Conservation (phyloP, 2,797 vertebrate species). For the Dipus sagitta region DNA sequence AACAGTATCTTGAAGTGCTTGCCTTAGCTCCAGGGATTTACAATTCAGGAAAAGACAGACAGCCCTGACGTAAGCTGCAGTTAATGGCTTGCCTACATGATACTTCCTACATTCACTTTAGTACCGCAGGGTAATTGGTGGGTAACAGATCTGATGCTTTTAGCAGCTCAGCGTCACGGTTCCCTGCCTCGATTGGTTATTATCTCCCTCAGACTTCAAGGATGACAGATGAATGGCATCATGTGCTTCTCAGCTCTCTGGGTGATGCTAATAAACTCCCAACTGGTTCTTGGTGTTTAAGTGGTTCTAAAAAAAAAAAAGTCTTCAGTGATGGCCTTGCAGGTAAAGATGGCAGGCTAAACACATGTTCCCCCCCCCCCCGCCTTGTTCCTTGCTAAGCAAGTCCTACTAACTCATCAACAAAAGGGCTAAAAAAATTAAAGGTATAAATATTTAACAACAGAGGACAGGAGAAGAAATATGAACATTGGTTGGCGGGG, state of each 20-base stretch:
- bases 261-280: neutral
- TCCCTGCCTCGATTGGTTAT: neutral
- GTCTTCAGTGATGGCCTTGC: neutral
- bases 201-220: slow-evolving; percentile 16
- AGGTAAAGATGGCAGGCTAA: neutral
- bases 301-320: neutral
- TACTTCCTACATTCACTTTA: slow-evolving; percentile 14
- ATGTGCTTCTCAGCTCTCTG: slow-evolving; percentile 29
- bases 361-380: neutral
- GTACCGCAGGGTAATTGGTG: neutral
- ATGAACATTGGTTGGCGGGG: neutral
- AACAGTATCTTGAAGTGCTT: slow-evolving; percentile 36
- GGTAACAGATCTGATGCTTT: neutral
- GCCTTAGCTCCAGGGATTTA: slow-evolving; percentile 19
- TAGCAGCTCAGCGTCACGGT: neutral
- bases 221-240: slow-evolving; percentile 47
- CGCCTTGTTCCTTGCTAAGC: slow-evolving; percentile 16
- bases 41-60: slow-evolving; percentile 55
- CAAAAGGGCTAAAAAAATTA: neutral
- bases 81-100: neutral
- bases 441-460: neutral
- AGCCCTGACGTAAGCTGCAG: neutral
- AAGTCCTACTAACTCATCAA: slow-evolving; percentile 41
- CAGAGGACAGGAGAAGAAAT: neutral
- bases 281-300: neutral